These are phyloP conservation scores for Sebastes variabilis DNA, from an alignment of 2,797 vertebrate genomes.

Conservation along the genomic window DNA sequence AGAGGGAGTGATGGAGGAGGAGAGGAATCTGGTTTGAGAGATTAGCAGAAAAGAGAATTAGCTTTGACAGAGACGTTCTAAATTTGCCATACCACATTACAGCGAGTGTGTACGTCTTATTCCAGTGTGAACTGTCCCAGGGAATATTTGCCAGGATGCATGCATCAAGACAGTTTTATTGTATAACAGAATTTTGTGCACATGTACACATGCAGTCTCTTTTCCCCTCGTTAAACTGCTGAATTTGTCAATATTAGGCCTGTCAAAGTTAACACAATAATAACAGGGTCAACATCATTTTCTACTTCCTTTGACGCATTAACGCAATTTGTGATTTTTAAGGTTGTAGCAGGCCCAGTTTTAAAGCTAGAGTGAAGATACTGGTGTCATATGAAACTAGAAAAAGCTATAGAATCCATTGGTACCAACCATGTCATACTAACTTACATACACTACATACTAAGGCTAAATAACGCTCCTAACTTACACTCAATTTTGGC, in stretches of 20 bases:
- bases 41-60: conserved; percentile 57
- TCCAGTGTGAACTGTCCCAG: background rate
- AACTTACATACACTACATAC: too few relatives aligned
- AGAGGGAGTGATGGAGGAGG: conserved; percentile 12
- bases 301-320: too few relatives aligned
- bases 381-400: too few relatives aligned
- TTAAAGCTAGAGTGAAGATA: too few relatives aligned
- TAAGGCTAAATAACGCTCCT: too few relatives aligned
- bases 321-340: too few relatives aligned
- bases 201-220: background rate
- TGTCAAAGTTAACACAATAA: too few relatives aligned
- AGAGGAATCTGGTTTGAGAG: conserved; percentile 39
- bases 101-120: background rate
- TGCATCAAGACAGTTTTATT: background rate
- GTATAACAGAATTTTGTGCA: background rate
- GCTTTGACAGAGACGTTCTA: conserved; percentile 40
- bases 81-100: conserved; percentile 12
- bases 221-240: background rate
- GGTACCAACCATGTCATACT: too few relatives aligned
- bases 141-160: background rate
- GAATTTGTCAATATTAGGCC: background rate
- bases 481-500: too few relatives aligned
- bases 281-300: too few relatives aligned
- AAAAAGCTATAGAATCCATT: too few relatives aligned
- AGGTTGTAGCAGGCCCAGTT: too few relatives aligned